Base-by-base conservation (phyloP, 2,888 invertebrate genomes). In the Aspidapion aeneum region DNA sequence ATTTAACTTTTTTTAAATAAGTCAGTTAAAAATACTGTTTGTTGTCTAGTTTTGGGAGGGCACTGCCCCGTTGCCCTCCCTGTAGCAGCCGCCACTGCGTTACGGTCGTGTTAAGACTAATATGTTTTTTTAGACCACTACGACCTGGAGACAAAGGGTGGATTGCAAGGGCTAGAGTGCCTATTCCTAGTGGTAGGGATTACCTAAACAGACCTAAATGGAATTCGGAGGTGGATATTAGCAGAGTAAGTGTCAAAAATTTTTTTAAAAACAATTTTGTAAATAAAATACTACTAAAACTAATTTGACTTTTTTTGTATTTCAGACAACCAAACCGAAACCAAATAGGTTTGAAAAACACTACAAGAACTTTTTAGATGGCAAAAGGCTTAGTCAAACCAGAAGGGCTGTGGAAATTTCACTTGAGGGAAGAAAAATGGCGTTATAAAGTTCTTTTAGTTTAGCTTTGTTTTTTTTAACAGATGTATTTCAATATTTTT, bases 391-490 rank as follows among this genome's bases (percentile, higher is more conserved):
- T 74, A 90, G 90, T 75, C 89, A 92, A 74, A 84, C 89, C 16
- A 87, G 90, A 67, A 84, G 94, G 74, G 97, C 97, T 64, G 95
- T 97, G 60, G 90, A 91, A 72, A 97, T 98, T 78, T 97, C 97
- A 65, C 95, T 98, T 71, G 97, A 98, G 82, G 98, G 98, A 20
- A 86, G 96, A 74, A 95, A 94, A 83, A 96, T 98, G 97, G 89
- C 94, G 71, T 86, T 98, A 67, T 96, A 87, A 83, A 60, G 58
- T 66, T 35, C n/a, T n/a, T n/a, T n/a, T n/a, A n/a, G n/a, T n/a
- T n/a, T n/a, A n/a, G n/a, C n/a, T n/a, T n/a, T n/a, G n/a, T n/a
- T n/a, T n/a, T n/a, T n/a, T n/a, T n/a, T n/a, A n/a, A n/a, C n/a
- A n/a, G n/a, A n/a, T n/a, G n/a, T n/a, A n/a, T n/a, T n/a, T n/a